phyloP scores from a whole-genome alignment of 2,113 vertebrate species.

The Ceyx cyanopectus region DNA sequence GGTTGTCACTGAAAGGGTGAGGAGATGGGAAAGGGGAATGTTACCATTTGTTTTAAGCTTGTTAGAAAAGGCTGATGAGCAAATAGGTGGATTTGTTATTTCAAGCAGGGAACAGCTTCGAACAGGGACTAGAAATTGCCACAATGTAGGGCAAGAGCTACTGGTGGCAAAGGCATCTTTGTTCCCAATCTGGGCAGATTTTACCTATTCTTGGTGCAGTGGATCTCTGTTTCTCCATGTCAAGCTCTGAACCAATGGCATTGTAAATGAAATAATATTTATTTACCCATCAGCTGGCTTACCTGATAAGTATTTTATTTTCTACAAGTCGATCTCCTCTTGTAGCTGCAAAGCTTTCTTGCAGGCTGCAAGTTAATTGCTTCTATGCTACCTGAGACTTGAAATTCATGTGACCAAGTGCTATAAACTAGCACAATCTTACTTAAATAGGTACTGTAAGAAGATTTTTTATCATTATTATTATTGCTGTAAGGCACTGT shows the following conservation, averaged over 20 bases:
- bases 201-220: neutral
- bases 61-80: conserved; percentile 35
- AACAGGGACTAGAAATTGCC: neutral
- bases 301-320: neutral
- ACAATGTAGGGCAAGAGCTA: neutral
- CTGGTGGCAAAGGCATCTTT: neutral
- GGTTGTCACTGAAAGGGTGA: conserved; percentile 51
- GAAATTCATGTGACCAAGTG: conserved; percentile 11
- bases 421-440: neutral
- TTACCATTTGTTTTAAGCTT: neutral
- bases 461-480: conserved; percentile 38
- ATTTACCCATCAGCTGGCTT: neutral
- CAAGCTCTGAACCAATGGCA: neutral
- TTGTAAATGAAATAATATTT: neutral
- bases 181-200: neutral
- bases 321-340: neutral
- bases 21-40: conserved; percentile 24
- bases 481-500: conserved; percentile 34
- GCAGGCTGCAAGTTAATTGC: conserved; percentile 29
- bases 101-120: neutral
- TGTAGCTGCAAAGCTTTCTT: neutral
- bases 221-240: neutral
- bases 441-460: neutral
- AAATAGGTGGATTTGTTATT: conserved; percentile 12
- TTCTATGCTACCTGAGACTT: conserved; percentile 1